Evolutionary conservation across 2,888 invertebrate genomes (phyloP).

Genomic region (Tortricodes alternella): DNA sequence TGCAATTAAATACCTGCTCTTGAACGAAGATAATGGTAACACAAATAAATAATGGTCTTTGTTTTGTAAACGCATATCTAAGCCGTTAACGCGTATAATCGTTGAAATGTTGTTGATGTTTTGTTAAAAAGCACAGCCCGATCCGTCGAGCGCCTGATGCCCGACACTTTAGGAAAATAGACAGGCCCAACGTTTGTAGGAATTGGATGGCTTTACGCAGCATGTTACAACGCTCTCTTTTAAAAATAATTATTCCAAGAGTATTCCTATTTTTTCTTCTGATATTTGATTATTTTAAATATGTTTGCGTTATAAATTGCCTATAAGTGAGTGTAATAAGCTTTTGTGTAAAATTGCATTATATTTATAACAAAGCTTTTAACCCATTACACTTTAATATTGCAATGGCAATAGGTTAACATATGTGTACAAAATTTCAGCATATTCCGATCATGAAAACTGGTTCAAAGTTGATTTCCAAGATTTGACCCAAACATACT

Average conservation of each 20-base stretch:
- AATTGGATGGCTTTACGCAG: conserved; percentile 50
- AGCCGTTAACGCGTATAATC: conserved; percentile 47
- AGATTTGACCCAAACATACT: no score
- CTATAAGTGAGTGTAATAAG: no score
- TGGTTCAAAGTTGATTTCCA: no score
- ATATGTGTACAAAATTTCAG: no score
- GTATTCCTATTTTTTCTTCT: no score
- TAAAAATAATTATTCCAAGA: background rate
- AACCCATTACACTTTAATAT: no score
- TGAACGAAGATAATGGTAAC: conserved; percentile 22
- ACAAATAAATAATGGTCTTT: conserved; percentile 55
- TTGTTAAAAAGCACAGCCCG: conserved; percentile 62
- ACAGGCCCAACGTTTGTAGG: conserved; percentile 56
- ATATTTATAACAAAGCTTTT: no score
- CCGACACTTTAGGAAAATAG: conserved; percentile 71
- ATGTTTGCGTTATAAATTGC: no score
- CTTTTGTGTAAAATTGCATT: no score
- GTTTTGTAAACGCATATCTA: conserved; percentile 50
- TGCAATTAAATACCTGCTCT: conserved; percentile 19
- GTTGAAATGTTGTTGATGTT: conserved; percentile 67
- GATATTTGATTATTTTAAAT: no score
- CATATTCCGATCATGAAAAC: no score
- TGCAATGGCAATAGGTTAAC: no score
- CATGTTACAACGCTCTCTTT: conserved; percentile 24
- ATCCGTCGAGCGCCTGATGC: conserved; percentile 52